Conservation (phyloP, 2,888 invertebrate genomes). For the Sminthurides aquaticus region DNA sequence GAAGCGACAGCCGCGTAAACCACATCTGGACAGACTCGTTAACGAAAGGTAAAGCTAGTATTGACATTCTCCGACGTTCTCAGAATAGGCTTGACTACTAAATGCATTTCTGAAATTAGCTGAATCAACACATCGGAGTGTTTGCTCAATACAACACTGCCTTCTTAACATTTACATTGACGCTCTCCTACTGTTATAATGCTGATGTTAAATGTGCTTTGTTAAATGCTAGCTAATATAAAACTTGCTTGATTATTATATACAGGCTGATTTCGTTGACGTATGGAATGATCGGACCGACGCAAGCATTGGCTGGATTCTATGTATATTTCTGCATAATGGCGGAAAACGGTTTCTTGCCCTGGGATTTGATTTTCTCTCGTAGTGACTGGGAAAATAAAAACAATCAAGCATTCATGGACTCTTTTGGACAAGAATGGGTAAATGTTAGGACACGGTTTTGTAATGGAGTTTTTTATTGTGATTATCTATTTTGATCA, state of each 20-base stretch:
- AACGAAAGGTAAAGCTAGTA: constrained; percentile 86
- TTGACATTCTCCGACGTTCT: neutral
- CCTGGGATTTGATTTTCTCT: constrained; percentile 78
- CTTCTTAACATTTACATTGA: no score
- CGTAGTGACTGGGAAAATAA: constrained; percentile 97
- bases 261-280: constrained; percentile 94
- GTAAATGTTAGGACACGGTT: constrained; percentile 58
- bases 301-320: constrained; percentile 98
- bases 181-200: no score
- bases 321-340: constrained; percentile 99
- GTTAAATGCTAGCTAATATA: neutral
- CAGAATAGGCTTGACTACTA: neutral
- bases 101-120: neutral
- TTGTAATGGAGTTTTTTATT: neutral
- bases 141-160: no score
- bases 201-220: neutral
- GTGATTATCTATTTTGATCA: neutral
- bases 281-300: constrained; percentile 99
- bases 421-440: constrained; percentile 99
- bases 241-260: no score
- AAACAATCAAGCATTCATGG: constrained; percentile 53
- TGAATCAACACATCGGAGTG: no score
- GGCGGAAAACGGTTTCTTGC: constrained; percentile 98
- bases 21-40: constrained; percentile 82
- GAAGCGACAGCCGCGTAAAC: constrained; percentile 85